Evolutionary conservation across 1,140 invertebrate species (phyloP), one percentile per base, ranked within the genome.

Genomic region (Drosophila pectinifera): DNA sequence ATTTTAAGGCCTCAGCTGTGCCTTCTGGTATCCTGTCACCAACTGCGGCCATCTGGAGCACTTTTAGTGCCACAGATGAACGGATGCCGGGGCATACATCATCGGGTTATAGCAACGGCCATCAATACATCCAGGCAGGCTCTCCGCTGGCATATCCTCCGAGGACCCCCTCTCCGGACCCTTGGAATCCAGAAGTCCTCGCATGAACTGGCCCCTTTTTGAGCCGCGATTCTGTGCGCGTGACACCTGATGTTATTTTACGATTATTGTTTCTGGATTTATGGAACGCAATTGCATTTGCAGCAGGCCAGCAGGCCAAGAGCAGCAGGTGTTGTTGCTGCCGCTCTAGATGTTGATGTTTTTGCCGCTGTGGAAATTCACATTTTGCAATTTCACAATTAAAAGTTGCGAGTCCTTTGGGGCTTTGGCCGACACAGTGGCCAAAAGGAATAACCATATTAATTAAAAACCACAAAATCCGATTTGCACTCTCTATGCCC

Each of bases 231-330:
- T 86, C 46, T 48, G 61, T 88, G 83, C 83, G 84, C 84, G 84
- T 89, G 84, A 88, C 83, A 88, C 83, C 76, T 89, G 83, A 88
- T 89, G 83, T 88, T 88, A 89, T 88, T 88, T 89, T 89, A 88
- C 67, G 83, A 86, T 86, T 86, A 86, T 86, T 86, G 83, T 88
- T 83, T 86, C 86, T 83, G 79, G 83, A 86, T 89, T 86, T 86
- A 89, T 88, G 84, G 78, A 89, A 83, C 64, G 80, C 80, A 83
- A 79, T 86, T 86, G 84, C 83, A 86, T 73, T 79, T 76, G 83
- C 74, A 75, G 78, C 49, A 64, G 62, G 24, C 22, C 20, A 31
- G 28, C 28, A 31, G 10, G 24, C 22, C 24, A 31, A 36, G 8
- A 45, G 36, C 31, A 34, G 48, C 80, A 84, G 80, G 72, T 85